Conservation (phyloP, 2,888 invertebrate genomes). For the Masnerella sp. region DNA sequence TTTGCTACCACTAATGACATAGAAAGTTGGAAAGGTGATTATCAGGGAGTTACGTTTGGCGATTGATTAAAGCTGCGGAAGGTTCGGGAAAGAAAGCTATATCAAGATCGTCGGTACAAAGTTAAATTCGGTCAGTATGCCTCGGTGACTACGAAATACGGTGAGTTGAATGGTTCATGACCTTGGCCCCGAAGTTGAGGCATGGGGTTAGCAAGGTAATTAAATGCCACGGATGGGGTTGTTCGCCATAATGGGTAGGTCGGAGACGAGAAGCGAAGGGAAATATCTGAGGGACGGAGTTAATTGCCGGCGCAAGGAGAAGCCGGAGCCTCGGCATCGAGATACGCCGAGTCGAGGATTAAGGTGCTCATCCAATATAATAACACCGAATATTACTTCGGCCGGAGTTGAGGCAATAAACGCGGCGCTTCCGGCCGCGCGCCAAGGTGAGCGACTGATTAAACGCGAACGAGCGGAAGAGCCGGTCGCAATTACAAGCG, state of each 20-base stretch:
- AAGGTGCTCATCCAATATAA: constrained; percentile 73
- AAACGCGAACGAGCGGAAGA: not conserved
- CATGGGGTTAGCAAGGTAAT: constrained; percentile 76
- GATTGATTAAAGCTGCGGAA: constrained; percentile 22
- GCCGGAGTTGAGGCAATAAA: constrained; percentile 22
- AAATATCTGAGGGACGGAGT: constrained; percentile 72
- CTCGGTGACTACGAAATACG: constrained; percentile 70
- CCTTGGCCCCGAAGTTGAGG: constrained; percentile 75
- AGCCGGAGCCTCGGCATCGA: constrained; percentile 63
- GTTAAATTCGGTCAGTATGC: constrained; percentile 77
- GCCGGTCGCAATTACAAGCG: constrained; percentile 20
- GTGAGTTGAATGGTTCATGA: constrained; percentile 76
- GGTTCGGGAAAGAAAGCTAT: constrained; percentile 30
- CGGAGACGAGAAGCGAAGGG: constrained; percentile 70
- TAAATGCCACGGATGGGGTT: constrained; percentile 76
- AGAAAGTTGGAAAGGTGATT: constrained; percentile 1
- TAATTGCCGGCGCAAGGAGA: constrained; percentile 75
- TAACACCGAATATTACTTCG: constrained; percentile 53
- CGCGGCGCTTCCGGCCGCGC: constrained; percentile 6
- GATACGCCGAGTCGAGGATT: constrained; percentile 62
- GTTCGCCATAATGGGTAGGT: constrained; percentile 71
- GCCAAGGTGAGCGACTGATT: constrained; percentile 5
- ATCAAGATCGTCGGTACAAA: constrained; percentile 62
- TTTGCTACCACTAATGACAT: not conserved
- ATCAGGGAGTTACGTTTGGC: not conserved